Percentiles rank a stretch among this genome's conserved stretches.
Conservation (phyloP, 2,113 vertebrate genomes). For the Nesospiza acunhae region DNA sequence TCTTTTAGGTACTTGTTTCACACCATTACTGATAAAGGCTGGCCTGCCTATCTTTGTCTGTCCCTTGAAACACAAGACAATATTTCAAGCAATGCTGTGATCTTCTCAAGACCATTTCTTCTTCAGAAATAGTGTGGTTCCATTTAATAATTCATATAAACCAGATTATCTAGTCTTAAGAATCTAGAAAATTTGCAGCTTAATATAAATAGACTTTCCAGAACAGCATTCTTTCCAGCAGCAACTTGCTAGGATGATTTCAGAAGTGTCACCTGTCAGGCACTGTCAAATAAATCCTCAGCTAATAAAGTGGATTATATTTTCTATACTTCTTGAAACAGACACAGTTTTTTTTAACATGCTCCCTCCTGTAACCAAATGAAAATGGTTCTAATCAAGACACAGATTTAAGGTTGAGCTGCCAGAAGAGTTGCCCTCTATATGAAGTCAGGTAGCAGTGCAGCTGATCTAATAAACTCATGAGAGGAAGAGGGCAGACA, state of each 20-base stretch:
- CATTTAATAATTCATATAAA: background rate
- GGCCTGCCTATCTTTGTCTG: background rate
- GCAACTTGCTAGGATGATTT: background rate
- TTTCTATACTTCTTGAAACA: background rate
- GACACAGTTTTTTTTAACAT: background rate
- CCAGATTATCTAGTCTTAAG: background rate
- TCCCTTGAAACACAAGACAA: background rate
- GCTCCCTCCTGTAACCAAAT: background rate
- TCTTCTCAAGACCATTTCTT: background rate
- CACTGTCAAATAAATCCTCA: background rate
- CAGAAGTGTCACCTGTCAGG: accelerated
- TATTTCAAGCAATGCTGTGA: background rate
- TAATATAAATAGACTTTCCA: background rate
- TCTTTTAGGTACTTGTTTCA: background rate
- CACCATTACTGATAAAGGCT: background rate
- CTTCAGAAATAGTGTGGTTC: background rate
- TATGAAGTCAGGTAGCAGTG: background rate
- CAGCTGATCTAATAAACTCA: background rate
- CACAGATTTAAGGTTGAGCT: background rate
- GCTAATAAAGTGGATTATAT: background rate
- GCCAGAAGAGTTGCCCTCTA: background rate
- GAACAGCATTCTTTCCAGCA: background rate
- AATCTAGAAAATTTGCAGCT: background rate
- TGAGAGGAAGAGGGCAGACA: background rate
- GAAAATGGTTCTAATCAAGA: background rate